Evolutionary conservation across 1,140 invertebrate genomes (phyloP).

Genomic region (Camponotus pennsylvanicus): DNA sequence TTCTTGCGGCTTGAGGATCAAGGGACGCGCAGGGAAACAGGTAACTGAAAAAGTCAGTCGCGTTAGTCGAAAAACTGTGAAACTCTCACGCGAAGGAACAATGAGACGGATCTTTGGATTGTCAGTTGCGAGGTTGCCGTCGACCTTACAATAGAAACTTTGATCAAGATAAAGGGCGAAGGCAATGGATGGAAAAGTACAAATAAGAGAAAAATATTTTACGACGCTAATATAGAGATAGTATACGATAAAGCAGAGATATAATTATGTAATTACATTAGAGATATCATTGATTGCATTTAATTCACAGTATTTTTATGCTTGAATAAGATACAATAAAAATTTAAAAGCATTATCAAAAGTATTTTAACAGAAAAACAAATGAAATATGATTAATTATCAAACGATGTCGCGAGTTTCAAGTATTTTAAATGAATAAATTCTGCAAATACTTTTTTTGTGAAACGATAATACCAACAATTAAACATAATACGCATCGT

Average conservation of each 20-base stretch:
- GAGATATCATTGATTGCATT: not conserved
- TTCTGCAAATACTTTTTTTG: not conserved
- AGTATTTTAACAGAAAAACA: too few relatives aligned
- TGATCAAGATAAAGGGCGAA: not conserved
- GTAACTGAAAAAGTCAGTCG: conserved; percentile 57
- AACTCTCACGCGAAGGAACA: conserved; percentile 56
- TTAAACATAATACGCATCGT: not conserved
- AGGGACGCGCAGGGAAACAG: conserved; percentile 26
- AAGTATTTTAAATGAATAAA: not conserved
- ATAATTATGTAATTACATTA: not conserved
- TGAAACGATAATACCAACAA: not conserved
- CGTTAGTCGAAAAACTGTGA: conserved; percentile 56
- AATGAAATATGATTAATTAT: not conserved
- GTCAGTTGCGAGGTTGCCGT: conserved; percentile 42
- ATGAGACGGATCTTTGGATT: conserved; percentile 41
- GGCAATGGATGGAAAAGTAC: conserved; percentile 27
- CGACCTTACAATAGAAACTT: conserved; percentile 63
- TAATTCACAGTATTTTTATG: not conserved
- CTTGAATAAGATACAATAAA: not conserved
- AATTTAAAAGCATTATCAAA: not conserved
- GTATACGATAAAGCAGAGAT: not conserved
- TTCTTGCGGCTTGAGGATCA: conserved; percentile 25
- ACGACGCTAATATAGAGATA: not conserved
- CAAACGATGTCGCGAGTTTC: not conserved
- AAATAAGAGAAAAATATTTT: conserved; percentile 58